Percentiles rank a stretch among this genome's conserved stretches.
These are phyloP conservation scores for Echinops telfairi DNA, from an alignment of 2,113 vertebrate species.

Conservation along the genomic window DNA sequence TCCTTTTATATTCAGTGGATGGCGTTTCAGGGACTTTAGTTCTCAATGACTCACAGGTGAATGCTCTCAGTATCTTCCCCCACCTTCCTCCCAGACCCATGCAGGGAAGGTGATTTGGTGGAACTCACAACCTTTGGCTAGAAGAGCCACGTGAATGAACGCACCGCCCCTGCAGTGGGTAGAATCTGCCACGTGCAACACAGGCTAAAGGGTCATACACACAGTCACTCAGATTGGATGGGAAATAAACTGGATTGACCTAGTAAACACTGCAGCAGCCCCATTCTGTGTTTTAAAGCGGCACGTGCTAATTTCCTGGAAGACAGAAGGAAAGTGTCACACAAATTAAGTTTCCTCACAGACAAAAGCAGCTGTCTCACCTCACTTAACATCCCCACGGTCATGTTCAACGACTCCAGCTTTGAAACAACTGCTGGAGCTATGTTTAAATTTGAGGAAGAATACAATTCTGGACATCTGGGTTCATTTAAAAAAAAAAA, in stretches of 20 bases:
- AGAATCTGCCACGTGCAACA: background rate
- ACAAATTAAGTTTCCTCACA: constrained; percentile 75
- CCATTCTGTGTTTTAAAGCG: constrained; percentile 47
- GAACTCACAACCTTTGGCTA: no score
- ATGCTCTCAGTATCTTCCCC: no score
- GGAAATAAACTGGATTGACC: background rate
- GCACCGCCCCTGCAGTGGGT: background rate
- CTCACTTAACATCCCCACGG: constrained; percentile 52
- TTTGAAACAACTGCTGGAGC: constrained; percentile 51
- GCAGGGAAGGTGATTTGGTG: no score
- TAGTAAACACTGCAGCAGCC: constrained; percentile 14
- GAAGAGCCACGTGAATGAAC: no score
- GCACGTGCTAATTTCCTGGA: constrained; percentile 66
- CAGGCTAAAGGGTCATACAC: background rate
- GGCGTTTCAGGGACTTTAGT: no score
- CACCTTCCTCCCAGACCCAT: no score
- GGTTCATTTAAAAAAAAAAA: constrained; percentile 71
- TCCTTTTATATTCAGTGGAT: no score
- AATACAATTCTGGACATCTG: constrained; percentile 69
- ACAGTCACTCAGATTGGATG: background rate
- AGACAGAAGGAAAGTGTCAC: constrained; percentile 73
- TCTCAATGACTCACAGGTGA: no score
- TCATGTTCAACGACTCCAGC: constrained; percentile 56
- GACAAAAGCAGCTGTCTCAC: constrained; percentile 69
- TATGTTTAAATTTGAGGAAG: constrained; percentile 51